Percentiles rank a stretch among this genome's conserved stretches.
Evolutionary conservation across 1,140 invertebrate species (phyloP).

Genomic region (Geopemphigus sp.): DNA sequence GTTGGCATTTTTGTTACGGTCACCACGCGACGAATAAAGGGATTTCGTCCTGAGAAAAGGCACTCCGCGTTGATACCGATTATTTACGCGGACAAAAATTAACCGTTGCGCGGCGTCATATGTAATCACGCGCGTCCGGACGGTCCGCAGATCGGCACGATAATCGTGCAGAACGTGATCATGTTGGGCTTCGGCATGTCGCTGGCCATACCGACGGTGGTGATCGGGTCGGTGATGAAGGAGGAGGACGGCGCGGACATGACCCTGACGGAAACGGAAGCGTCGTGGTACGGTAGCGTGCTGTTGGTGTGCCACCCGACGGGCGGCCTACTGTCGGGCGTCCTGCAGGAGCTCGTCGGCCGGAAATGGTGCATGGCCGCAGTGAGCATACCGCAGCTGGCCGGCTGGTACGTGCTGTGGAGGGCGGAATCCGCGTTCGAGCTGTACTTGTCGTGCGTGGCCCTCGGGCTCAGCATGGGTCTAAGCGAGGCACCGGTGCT

Average conservation of each 20-base stretch:
- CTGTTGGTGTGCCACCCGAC: constrained; percentile 50
- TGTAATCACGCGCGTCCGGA: not conserved
- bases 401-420: constrained; percentile 52
- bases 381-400: constrained; percentile 52
- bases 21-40: no score
- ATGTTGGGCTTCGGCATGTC: constrained; percentile 49
- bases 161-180: constrained; percentile 45
- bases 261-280: constrained; percentile 52
- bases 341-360: constrained; percentile 51
- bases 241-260: constrained; percentile 48
- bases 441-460: constrained; percentile 51
- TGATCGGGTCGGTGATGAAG: constrained; percentile 31
- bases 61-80: no score
- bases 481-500: constrained; percentile 61
- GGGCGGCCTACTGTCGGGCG: constrained; percentile 51
- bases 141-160: constrained; percentile 20
- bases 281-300: constrained; percentile 50
- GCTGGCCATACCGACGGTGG: constrained; percentile 49
- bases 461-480: constrained; percentile 56
- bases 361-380: constrained; percentile 51
- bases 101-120: no score
- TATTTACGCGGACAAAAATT: no score
- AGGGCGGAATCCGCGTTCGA: constrained; percentile 27
- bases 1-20: no score
- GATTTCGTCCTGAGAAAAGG: no score